Evolutionary conservation across 2,797 vertebrate genomes (phyloP), one percentile per base, ranked within the genome.

Genomic region (Falco biarmicus): DNA sequence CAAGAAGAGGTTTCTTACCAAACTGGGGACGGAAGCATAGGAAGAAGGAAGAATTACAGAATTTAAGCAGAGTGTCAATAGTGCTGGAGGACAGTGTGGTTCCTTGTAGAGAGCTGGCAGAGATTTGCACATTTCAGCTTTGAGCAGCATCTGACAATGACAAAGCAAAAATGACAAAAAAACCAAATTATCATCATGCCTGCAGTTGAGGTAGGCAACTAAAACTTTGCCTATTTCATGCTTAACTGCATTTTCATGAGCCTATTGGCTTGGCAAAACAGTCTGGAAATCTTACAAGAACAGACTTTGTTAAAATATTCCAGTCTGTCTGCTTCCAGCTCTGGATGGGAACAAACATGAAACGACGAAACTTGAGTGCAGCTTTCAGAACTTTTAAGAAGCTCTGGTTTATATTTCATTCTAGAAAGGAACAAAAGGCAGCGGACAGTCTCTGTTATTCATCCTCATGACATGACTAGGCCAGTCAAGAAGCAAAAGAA

Each of bases 231-330:
- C 84, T 87, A 80, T 93, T 95, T 95, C 90, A 95, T 83, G 93
- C 93, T 96, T 82, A 87, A 78, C 68, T 93, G 89, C 75, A 68
- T 94, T 96, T 96, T 90, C 77, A 91, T 89, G 90, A 93, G 89
- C 64, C 85, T 77, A 39, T 65, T 92, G 94, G 64, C 81, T 95
- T 96, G 84, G 90, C 93, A 96, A 94, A 94, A 54, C 2, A 19
- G 56, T 45, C 78, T 96, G 96, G 92, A 96, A 96, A 83, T 73
- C 81, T 92, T 96, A 95, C 93, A 96, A 73, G 86, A 93, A 78
- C 82, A 91, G 75, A 94, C 70, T 91, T 85, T 56, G 69, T 64
- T 83, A 78, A 92, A 96, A 87, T 94, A 95, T 93, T 91, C 81
- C 94, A 91, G 81, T 43, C 81, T 71, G 57, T 56, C 57, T 80